Conservation (phyloP, 2,888 invertebrate genomes). For the Archaeoteleia sp. region DNA sequence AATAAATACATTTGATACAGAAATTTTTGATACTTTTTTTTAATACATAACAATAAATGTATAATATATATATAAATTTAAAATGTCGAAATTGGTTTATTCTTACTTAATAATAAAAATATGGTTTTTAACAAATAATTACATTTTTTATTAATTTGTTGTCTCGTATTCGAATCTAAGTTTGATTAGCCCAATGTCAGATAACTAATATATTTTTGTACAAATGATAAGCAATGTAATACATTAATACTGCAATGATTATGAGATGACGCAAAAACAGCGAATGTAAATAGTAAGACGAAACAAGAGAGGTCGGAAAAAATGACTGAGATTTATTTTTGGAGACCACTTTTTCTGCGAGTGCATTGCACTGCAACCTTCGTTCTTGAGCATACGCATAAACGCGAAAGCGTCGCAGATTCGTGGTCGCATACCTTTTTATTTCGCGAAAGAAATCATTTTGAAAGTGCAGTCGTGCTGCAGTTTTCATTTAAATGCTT, state of each 20-base stretch:
- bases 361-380: constrained; percentile 66
- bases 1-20: too few species aligned
- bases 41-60: too few species aligned
- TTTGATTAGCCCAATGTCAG: too few species aligned
- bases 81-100: too few species aligned
- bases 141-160: too few species aligned
- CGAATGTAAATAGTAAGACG: constrained; percentile 5
- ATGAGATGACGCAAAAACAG: constrained; percentile 1
- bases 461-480: background rate
- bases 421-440: constrained; percentile 14
- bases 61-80: too few species aligned
- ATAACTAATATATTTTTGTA: too few species aligned
- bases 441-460: background rate
- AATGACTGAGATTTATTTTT: constrained; percentile 64
- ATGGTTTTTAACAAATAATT: too few species aligned
- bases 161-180: too few species aligned
- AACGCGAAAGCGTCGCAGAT: background rate
- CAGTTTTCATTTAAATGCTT: background rate
- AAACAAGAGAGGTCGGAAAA: constrained; percentile 51
- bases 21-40: too few species aligned
- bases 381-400: constrained; percentile 21
- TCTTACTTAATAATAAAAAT: too few species aligned
- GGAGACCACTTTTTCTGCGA: constrained; percentile 50
- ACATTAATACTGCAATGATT: too few species aligned
- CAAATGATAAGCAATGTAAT: background rate